Evolutionary conservation across 1,140 invertebrate genomes (phyloP).

Genomic region (Drosophila tsacasi): DNA sequence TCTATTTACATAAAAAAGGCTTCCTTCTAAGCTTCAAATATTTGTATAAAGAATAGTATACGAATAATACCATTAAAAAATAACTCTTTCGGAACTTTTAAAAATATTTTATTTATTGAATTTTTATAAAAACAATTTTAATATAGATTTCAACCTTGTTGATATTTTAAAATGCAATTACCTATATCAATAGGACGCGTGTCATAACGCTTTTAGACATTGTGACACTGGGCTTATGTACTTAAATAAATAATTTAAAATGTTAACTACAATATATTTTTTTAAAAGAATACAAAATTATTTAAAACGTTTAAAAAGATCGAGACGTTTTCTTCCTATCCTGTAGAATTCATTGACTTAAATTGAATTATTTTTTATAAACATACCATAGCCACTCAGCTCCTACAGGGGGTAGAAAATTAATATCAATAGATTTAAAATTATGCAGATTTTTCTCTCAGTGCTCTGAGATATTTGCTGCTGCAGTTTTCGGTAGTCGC

Average conservation of each 20-base stretch:
- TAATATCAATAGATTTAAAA: too few relatives aligned
- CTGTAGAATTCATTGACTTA: background rate
- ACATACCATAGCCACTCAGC: background rate
- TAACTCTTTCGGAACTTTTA: too few relatives aligned
- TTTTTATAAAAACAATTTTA: background rate
- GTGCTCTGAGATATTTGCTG: slow-evolving; percentile 4
- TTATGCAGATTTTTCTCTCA: background rate
- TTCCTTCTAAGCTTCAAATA: background rate
- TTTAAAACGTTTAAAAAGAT: background rate
- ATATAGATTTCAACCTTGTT: background rate
- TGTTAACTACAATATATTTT: background rate
- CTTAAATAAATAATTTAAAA: background rate
- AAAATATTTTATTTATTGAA: background rate
- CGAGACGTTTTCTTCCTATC: background rate
- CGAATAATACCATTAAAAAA: background rate
- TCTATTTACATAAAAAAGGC: background rate
- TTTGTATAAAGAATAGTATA: background rate
- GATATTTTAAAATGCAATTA: background rate
- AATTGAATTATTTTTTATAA: background rate
- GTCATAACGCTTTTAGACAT: too few relatives aligned
- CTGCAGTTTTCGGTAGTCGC: slow-evolving; percentile 76
- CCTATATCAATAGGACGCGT: background rate
- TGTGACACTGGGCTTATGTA: background rate
- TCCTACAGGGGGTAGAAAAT: background rate
- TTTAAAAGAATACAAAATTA: background rate